Evolutionary conservation across 2,113 vertebrate species (phyloP).

Genomic region (Vombatus ursinus): DNA sequence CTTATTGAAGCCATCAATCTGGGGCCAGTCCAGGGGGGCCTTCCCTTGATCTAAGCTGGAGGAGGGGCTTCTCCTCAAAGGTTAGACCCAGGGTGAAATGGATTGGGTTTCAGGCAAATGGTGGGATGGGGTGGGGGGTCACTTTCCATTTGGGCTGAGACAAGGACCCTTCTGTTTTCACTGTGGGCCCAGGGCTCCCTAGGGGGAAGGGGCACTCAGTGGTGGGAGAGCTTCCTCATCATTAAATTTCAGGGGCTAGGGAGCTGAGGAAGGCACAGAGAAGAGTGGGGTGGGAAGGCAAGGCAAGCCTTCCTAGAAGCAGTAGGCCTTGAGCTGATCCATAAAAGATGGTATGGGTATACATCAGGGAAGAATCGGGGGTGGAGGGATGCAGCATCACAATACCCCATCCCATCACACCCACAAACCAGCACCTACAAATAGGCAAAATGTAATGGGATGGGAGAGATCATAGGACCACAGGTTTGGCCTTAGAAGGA

Average conservation of each 20-base stretch:
- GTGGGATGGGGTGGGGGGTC: conserved; percentile 28
- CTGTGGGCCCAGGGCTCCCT: conserved; percentile 59
- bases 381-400: neutral
- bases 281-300: conserved; percentile 6
- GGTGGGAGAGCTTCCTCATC: conserved; percentile 41
- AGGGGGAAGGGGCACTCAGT: neutral
- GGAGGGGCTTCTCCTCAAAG: conserved; percentile 54
- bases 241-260: conserved; percentile 16
- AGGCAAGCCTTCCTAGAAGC: conserved; percentile 45
- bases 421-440: neutral
- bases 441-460: neutral
- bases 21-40: conserved; percentile 62
- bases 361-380: neutral
- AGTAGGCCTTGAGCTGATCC: conserved; percentile 12
- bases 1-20: conserved; percentile 76
- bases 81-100: conserved; percentile 77
- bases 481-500: neutral
- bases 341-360: conserved; percentile 17
- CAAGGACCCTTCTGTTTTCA: conserved; percentile 6
- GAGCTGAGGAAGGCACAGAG: conserved; percentile 17
- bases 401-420: too few relatives aligned
- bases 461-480: neutral
- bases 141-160: neutral
- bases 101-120: conserved; percentile 82
- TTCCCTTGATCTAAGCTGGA: conserved; percentile 72